Conservation (phyloP, 1,140 invertebrate genomes). For the Heterodera schachtii region DNA sequence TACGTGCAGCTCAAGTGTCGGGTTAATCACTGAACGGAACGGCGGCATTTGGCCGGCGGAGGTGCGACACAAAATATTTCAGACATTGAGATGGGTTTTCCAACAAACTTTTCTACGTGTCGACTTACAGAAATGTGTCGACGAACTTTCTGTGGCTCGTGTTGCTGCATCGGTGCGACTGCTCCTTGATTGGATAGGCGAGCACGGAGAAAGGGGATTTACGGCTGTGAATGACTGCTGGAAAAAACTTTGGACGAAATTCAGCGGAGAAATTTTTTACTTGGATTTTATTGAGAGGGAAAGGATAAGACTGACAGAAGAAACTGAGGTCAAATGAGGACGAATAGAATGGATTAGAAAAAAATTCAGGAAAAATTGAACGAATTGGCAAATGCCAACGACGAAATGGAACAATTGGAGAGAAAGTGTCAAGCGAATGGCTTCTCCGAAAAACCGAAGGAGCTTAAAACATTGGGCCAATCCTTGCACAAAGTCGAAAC, state of each 20-base stretch:
- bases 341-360: not conserved
- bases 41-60: not conserved
- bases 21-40: conserved; percentile 9
- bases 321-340: not conserved
- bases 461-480: not conserved
- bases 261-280: conserved; percentile 15
- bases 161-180: conserved; percentile 7
- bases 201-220: conserved; percentile 14
- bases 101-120: not conserved
- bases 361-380: conserved; percentile 7
- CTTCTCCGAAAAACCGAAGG: conserved; percentile 5
- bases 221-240: conserved; percentile 21
- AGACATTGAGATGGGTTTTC: not conserved
- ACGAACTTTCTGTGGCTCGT: not conserved
- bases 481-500: not conserved
- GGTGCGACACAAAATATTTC: not conserved
- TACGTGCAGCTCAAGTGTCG: not conserved
- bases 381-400: conserved; percentile 17
- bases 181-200: conserved; percentile 21
- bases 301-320: not conserved
- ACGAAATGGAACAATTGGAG: not conserved
- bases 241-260: not conserved
- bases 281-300: not conserved
- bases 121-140: not conserved
- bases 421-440: not conserved